Conservation (phyloP, 1,140 invertebrate genomes). For the Eurosta solidaginis region DNA sequence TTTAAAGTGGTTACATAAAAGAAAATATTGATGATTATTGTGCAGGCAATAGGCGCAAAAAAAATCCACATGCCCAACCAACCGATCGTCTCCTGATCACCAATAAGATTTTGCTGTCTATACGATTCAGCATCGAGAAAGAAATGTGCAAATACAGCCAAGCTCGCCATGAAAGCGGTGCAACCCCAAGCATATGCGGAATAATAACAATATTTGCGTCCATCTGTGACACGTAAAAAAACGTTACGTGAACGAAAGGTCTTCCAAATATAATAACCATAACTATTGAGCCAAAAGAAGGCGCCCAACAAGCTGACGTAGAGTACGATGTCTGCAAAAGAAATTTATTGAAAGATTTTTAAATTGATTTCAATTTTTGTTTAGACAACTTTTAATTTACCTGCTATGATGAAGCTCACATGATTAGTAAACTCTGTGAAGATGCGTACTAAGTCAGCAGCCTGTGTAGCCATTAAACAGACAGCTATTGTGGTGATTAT, state of each 20-base stretch:
- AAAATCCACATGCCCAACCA: conserved; percentile 80
- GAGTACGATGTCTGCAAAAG: conserved; percentile 69
- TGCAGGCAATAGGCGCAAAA: conserved; percentile 78
- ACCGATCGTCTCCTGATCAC: conserved; percentile 73
- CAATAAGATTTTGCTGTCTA: conserved; percentile 61
- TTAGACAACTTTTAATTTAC: conserved; percentile 56
- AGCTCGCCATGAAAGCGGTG: conserved; percentile 69
- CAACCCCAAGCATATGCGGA: conserved; percentile 78
- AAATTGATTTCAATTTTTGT: neutral
- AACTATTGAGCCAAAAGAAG: conserved; percentile 83
- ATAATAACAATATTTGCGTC: conserved; percentile 83
- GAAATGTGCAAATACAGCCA: conserved; percentile 80
- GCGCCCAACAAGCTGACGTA: conserved; percentile 75
- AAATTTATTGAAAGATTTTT: neutral
- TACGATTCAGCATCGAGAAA: conserved; percentile 72
- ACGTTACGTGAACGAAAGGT: conserved; percentile 83
- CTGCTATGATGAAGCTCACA: conserved; percentile 76
- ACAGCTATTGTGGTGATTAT: conserved; percentile 79
- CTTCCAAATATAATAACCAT: conserved; percentile 85
- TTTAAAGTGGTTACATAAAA: conserved; percentile 79
- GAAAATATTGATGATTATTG: conserved; percentile 75
- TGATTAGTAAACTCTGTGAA: conserved; percentile 80
- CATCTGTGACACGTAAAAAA: conserved; percentile 79
- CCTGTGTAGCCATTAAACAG: conserved; percentile 75
- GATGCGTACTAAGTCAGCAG: conserved; percentile 76